These are phyloP conservation scores for Deilephila porcellus DNA, from an alignment of 2,888 invertebrate genomes.

Conservation along the genomic window DNA sequence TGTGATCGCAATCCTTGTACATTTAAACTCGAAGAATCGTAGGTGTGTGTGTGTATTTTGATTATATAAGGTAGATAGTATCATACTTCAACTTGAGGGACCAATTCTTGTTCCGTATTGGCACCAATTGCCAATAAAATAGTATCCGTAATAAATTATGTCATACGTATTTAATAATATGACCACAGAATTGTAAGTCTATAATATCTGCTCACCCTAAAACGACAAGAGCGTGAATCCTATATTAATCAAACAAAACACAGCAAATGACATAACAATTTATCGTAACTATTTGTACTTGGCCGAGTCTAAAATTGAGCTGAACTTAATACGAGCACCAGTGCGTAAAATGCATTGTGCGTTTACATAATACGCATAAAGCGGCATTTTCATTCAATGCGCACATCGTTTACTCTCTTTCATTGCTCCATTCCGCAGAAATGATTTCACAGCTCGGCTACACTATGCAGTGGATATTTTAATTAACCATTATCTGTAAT, in stretches of 20 bases:
- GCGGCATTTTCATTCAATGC: slow-evolving; percentile 36
- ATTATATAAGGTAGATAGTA: too few species aligned
- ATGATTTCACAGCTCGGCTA: slow-evolving; percentile 49
- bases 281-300: slow-evolving; percentile 10
- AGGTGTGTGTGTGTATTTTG: too few species aligned
- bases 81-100: too few species aligned
- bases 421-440: slow-evolving; percentile 46
- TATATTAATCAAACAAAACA: slow-evolving; percentile 5
- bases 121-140: too few species aligned
- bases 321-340: slow-evolving; percentile 15
- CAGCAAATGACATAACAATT: not conserved
- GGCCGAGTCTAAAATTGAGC: slow-evolving; percentile 17
- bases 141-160: too few species aligned
- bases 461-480: slow-evolving; percentile 48
- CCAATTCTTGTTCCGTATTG: too few species aligned
- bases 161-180: too few species aligned
- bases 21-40: too few species aligned
- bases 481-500: slow-evolving; percentile 53
- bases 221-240: not conserved
- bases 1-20: too few species aligned
- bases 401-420: slow-evolving; percentile 39
- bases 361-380: slow-evolving; percentile 31
- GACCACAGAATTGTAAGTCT: too few species aligned
- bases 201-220: too few species aligned
- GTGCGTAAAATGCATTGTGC: slow-evolving; percentile 24